phyloP scores from a whole-genome alignment of 2,113 vertebrate genomes.

The Poeciliopsis turrubarensis region DNA sequence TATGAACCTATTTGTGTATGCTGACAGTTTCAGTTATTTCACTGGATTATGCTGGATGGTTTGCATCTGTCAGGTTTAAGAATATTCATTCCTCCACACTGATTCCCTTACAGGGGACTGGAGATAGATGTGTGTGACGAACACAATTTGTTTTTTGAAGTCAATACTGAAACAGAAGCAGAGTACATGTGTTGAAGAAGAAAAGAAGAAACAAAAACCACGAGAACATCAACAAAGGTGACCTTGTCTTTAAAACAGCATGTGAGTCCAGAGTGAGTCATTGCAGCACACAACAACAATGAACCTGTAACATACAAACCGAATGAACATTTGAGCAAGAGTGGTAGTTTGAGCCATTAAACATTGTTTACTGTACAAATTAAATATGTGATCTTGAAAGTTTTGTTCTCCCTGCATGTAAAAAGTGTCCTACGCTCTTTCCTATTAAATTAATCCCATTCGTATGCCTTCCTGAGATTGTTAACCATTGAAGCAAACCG shows the following conservation, averaged over 20 bases:
- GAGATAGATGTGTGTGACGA: constrained; percentile 1
- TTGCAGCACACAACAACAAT: background rate
- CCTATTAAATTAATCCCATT: constrained; percentile 48
- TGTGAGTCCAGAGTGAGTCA: background rate
- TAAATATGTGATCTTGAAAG: constrained; percentile 70
- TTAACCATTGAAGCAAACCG: constrained; percentile 92
- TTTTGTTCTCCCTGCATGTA: constrained; percentile 68
- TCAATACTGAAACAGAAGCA: constrained; percentile 2
- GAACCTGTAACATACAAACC: constrained; percentile 2
- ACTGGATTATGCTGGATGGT: background rate
- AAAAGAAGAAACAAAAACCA: constrained; percentile 2
- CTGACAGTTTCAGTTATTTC: background rate
- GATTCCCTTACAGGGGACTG: background rate
- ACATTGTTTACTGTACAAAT: constrained; percentile 59
- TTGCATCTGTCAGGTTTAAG: background rate
- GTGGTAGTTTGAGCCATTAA: constrained; percentile 13
- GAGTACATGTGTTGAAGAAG: constrained; percentile 36
- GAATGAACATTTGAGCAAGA: constrained; percentile 7
- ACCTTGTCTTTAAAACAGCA: constrained; percentile 20
- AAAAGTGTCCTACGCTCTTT: constrained; percentile 71
- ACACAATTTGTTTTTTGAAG: background rate
- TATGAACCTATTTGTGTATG: background rate
- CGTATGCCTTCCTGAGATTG: constrained; percentile 36
- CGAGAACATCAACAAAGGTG: background rate
- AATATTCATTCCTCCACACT: background rate